A percentile compares a stretch with the other conserved stretches of the same genome.
Conservation (phyloP, 2,113 vertebrate genomes). For the Podocnemis expansa region DNA sequence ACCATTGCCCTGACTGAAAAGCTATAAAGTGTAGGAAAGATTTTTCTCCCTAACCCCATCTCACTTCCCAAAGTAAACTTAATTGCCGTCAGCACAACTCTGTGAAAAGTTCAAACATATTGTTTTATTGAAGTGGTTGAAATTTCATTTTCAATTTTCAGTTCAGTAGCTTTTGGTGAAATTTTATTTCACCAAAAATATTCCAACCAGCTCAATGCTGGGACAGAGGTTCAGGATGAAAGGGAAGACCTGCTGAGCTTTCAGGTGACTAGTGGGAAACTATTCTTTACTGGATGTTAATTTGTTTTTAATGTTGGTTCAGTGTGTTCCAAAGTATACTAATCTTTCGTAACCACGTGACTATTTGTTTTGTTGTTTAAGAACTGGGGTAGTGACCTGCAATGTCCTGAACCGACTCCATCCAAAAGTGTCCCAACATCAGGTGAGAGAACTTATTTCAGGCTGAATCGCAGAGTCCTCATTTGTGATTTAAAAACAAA, state of each 20-base stretch:
- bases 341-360: neutral
- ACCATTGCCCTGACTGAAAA: neutral
- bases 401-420: constrained; percentile 71
- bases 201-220: neutral
- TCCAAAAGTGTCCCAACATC: constrained; percentile 83
- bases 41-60: neutral
- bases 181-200: neutral
- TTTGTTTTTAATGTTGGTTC: neutral
- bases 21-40: neutral
- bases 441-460: constrained; percentile 78
- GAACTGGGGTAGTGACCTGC: constrained; percentile 94
- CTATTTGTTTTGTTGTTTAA: constrained; percentile 66
- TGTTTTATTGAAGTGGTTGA: no score
- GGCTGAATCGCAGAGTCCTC: neutral
- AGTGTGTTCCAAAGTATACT: neutral
- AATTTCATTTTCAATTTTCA: neutral
- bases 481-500: neutral
- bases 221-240: neutral
- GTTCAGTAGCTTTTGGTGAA: neutral
- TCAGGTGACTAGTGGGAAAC: neutral
- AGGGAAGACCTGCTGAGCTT: neutral
- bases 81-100: neutral
- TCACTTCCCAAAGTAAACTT: neutral
- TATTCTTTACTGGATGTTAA: neutral
- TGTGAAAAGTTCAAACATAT: neutral